These are phyloP conservation scores for Busseola fusca DNA, from an alignment of 2,888 invertebrate genomes.

Conservation along the genomic window DNA sequence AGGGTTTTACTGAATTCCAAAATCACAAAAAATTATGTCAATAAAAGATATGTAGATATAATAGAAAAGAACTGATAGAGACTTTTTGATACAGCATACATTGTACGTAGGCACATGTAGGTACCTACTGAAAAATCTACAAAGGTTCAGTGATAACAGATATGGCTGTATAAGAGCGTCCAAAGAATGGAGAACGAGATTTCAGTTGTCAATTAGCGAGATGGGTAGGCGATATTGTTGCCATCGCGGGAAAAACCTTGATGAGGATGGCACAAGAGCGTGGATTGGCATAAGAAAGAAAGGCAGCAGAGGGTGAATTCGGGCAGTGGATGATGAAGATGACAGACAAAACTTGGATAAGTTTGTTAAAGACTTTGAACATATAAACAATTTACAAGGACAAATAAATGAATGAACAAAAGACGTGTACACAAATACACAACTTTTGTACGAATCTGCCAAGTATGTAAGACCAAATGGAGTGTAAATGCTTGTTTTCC, in stretches of 20 bases:
- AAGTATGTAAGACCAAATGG: slow-evolving; percentile 15
- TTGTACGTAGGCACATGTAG: too few species aligned
- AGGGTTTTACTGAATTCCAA: background rate
- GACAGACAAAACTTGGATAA: background rate
- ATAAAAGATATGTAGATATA: background rate
- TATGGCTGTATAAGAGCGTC: background rate
- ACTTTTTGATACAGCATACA: too few species aligned
- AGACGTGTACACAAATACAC: background rate
- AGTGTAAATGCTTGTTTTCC: background rate
- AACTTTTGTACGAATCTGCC: background rate
- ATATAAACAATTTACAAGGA: background rate
- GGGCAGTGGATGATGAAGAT: background rate
- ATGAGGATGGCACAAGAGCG: background rate
- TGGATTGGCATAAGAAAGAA: background rate
- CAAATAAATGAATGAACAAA: background rate
- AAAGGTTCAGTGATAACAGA: background rate
- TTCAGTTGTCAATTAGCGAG: background rate
- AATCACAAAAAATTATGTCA: background rate
- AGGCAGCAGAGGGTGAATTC: background rate
- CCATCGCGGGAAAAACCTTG: background rate
- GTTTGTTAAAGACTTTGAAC: background rate
- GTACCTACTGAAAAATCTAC: background rate
- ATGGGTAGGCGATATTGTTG: background rate
- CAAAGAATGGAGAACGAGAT: background rate
- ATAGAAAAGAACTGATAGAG: too few species aligned